phyloP scores from a whole-genome alignment of 2,113 vertebrate genomes.

The Lynx canadensis region DNA sequence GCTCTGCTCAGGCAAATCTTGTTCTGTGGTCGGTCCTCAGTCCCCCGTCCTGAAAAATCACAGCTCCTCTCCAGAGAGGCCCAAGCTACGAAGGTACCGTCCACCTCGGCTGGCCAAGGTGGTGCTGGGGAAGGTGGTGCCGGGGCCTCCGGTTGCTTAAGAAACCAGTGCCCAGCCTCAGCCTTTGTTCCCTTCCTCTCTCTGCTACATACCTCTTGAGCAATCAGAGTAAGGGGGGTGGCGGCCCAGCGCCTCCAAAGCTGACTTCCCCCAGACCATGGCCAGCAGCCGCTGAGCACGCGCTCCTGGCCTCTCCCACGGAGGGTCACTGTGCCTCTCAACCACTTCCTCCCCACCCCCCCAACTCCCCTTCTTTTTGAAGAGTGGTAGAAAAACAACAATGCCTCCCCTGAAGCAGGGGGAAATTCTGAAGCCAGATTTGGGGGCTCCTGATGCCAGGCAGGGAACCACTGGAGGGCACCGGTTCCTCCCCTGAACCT shows the following conservation, averaged over 20 bases:
- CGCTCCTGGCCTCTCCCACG: not conserved
- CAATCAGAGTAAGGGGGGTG: not conserved
- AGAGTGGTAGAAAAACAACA: not conserved
- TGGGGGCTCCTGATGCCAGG: not conserved
- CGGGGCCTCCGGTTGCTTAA: not conserved
- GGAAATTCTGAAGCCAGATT: constrained; percentile 20
- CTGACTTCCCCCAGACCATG: not conserved
- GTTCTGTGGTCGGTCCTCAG: not conserved
- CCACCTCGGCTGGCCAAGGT: not conserved
- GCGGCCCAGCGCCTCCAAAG: not conserved
- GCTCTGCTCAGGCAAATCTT: not conserved
- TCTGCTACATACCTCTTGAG: not conserved
- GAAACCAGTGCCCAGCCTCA: not conserved
- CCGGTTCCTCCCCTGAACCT: not conserved
- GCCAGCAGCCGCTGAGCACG: not conserved
- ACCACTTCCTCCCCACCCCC: not conserved
- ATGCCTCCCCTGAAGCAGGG: not conserved
- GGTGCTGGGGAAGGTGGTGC: not conserved
- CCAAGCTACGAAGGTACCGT: not conserved
- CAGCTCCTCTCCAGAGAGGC: not conserved
- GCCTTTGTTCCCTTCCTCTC: not conserved
- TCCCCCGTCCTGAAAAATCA: not conserved
- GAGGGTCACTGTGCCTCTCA: not conserved
- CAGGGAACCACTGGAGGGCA: not conserved
- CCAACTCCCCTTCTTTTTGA: not conserved